Conservation (phyloP, 2,888 invertebrate genomes). For the Cryptus armator region DNA sequence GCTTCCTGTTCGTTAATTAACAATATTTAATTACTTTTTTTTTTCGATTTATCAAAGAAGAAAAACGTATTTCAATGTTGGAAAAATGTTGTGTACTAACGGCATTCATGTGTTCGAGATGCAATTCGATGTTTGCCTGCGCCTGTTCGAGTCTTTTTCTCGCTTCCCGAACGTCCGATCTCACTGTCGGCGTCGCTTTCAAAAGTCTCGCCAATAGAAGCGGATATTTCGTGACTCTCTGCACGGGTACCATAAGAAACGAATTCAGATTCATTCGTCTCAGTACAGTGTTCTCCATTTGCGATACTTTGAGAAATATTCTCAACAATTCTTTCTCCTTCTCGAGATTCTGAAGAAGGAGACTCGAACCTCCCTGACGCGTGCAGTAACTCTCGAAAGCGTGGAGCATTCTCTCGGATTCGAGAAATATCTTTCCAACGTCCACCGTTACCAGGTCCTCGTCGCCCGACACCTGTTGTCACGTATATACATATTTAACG, state of each 20-base stretch:
- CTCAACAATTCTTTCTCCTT: constrained; percentile 97
- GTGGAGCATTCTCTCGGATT: constrained; percentile 96
- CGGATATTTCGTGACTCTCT: constrained; percentile 98
- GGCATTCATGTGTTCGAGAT: constrained; percentile 97
- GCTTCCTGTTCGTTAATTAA: constrained; percentile 87
- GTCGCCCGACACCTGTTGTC: constrained; percentile 85
- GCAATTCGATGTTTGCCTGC: constrained; percentile 96
- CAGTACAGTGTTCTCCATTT: constrained; percentile 97
- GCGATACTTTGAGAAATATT: constrained; percentile 97
- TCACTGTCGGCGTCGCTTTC: constrained; percentile 93
- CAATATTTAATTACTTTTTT: constrained; percentile 17
- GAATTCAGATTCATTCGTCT: constrained; percentile 98
- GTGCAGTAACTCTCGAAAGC: constrained; percentile 98
- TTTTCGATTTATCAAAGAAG: neutral
- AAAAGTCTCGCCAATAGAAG: constrained; percentile 95
- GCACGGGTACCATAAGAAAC: constrained; percentile 99
- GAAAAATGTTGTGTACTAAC: constrained; percentile 80
- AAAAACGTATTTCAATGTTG: too few relatives aligned
- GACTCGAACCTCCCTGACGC: constrained; percentile 95
- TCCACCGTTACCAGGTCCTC: constrained; percentile 94
- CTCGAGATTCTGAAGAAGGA: constrained; percentile 95
- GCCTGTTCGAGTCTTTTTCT: constrained; percentile 94
- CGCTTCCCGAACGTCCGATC: constrained; percentile 91
- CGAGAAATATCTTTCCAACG: constrained; percentile 95
- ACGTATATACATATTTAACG: constrained; percentile 14